Percentiles rank a stretch among this genome's conserved stretches.
Conservation (phyloP, 1,140 invertebrate genomes). For the Phortica variegata region DNA sequence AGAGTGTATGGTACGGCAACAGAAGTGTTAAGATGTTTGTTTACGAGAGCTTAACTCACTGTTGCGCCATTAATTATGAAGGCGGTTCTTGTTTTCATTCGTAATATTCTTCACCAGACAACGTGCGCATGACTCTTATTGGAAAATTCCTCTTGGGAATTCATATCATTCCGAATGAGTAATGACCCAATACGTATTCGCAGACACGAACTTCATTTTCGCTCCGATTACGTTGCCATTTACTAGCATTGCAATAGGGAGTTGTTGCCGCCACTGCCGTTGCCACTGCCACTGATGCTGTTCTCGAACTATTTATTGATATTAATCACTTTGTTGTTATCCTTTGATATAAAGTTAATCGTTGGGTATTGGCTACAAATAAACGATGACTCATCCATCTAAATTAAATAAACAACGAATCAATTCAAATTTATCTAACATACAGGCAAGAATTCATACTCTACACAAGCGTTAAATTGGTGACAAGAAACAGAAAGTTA, state of each 20-base stretch:
- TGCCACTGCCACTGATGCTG: neutral
- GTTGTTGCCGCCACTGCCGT: too few species aligned
- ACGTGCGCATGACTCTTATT: too few species aligned
- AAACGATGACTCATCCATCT: too few species aligned
- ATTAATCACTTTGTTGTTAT: conserved; percentile 18
- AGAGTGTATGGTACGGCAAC: neutral
- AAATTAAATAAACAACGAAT: too few species aligned
- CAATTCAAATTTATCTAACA: too few species aligned
- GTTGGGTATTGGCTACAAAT: too few species aligned
- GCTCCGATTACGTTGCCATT: conserved; percentile 1
- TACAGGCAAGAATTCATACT: too few species aligned
- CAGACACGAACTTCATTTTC: conserved; percentile 1
- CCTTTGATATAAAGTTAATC: conserved; percentile 18
- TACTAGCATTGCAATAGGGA: too few species aligned
- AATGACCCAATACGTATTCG: conserved; percentile 13
- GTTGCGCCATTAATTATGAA: neutral
- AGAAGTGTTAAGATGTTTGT: neutral
- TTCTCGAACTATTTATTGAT: conserved; percentile 10
- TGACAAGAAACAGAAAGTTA: too few species aligned
- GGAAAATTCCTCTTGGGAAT: conserved; percentile 13
- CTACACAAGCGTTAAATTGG: too few species aligned
- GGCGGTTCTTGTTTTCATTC: neutral
- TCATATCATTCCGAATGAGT: conserved; percentile 20
- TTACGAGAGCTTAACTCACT: neutral
- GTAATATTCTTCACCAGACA: too few species aligned